These are phyloP conservation scores for Sphaeramia orbicularis DNA, from an alignment of 2,797 vertebrate genomes.

Conservation along the genomic window DNA sequence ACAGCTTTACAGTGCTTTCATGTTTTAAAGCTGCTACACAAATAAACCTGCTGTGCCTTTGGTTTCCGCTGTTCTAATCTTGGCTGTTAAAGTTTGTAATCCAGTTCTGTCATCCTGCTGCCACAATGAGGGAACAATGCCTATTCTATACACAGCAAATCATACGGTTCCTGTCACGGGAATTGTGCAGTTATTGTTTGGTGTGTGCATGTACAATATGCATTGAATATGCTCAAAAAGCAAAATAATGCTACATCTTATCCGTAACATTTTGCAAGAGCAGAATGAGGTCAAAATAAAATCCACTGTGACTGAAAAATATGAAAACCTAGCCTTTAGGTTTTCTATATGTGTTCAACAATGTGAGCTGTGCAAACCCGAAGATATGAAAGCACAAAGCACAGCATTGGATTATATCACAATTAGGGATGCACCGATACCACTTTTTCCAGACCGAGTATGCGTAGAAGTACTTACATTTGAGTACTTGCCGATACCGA, in stretches of 20 bases:
- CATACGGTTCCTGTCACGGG: not conserved
- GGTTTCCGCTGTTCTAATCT: conserved; percentile 1
- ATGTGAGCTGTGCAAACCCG: not conserved
- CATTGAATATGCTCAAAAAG: too few species aligned
- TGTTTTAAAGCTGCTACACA: too few species aligned
- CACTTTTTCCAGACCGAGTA: too few species aligned
- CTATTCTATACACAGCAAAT: not conserved
- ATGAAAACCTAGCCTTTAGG: not conserved
- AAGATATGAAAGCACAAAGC: not conserved
- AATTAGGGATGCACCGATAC: too few species aligned
- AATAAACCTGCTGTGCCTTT: conserved; percentile 2
- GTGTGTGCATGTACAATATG: not conserved
- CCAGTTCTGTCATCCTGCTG: conserved; percentile 4
- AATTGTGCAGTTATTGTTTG: not conserved
- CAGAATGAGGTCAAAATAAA: not conserved
- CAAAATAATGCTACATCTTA: too few species aligned
- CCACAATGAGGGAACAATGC: conserved; percentile 9
- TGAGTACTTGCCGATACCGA: too few species aligned
- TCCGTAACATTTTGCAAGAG: not conserved
- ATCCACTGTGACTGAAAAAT: not conserved
- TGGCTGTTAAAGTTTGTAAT: conserved; percentile 17
- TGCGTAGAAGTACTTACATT: too few species aligned
- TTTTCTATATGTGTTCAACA: not conserved
- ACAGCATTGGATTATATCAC: too few species aligned
- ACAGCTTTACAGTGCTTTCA: too few species aligned